Conservation (phyloP, 2,888 invertebrate species). For the Orthosia cruda region DNA sequence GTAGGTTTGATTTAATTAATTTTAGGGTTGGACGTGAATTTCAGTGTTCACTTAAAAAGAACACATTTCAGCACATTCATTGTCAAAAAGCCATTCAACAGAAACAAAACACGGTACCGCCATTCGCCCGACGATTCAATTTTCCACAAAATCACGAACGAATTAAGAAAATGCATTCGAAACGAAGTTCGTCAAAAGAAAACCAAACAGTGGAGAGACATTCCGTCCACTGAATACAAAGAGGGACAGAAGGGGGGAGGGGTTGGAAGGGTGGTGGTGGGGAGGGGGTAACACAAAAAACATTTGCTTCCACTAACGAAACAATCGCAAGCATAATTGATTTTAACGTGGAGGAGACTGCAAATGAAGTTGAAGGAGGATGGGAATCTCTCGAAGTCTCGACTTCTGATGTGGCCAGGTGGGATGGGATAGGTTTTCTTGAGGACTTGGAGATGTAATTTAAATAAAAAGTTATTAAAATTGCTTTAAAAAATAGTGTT, state of each 20-base stretch:
- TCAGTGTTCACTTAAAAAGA: conserved; percentile 25
- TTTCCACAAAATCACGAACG: conserved; percentile 68
- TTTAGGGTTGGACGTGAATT: no score
- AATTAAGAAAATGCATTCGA: conserved; percentile 80
- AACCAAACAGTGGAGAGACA: conserved; percentile 86
- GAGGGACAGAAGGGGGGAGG: conserved; percentile 68
- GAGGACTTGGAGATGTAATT: conserved; percentile 17
- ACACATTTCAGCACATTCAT: conserved; percentile 36
- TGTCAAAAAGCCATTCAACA: conserved; percentile 30
- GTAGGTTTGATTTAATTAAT: no score
- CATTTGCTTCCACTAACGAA: conserved; percentile 90
- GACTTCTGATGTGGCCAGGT: conserved; percentile 65
- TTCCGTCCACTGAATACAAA: conserved; percentile 88
- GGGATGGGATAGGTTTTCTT: conserved; percentile 12
- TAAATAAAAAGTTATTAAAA: conserved; percentile 26
- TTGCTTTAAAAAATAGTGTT: neutral
- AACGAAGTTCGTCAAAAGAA: conserved; percentile 90
- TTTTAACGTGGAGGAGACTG: conserved; percentile 88
- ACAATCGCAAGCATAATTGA: conserved; percentile 91
- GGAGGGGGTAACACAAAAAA: conserved; percentile 80
- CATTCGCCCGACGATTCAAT: conserved; percentile 58
- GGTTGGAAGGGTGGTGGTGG: conserved; percentile 45
- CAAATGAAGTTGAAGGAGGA: conserved; percentile 83
- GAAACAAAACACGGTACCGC: conserved; percentile 44
- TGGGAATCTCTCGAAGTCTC: conserved; percentile 61